Evolutionary conservation across 2,797 vertebrate species (phyloP).

Genomic region (Carapus acus): DNA sequence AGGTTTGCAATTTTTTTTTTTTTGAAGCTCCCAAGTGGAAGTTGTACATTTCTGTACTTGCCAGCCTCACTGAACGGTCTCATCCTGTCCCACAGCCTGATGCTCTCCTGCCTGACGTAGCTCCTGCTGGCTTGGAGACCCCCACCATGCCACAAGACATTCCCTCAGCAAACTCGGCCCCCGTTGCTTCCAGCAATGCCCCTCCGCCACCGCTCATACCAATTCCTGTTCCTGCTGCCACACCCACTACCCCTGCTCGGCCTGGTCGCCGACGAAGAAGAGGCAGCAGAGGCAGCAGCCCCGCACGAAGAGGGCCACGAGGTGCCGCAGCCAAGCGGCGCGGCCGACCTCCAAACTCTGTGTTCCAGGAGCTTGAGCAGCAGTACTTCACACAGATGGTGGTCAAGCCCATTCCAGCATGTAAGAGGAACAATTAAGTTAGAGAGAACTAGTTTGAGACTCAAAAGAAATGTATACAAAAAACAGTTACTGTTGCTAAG

Average conservation of each 20-base stretch:
- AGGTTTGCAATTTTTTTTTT: constrained; percentile 58
- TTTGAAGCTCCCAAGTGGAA: too few species aligned
- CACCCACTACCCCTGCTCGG: constrained; percentile 49
- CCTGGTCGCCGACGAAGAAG: constrained; percentile 65
- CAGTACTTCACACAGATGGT: constrained; percentile 87
- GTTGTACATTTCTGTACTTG: not conserved
- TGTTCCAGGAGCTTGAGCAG: constrained; percentile 90
- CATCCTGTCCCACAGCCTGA: constrained; percentile 39
- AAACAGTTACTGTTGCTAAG: too few species aligned
- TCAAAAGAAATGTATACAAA: not conserved
- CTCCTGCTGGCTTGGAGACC: constrained; percentile 26
- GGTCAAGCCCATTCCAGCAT: constrained; percentile 84
- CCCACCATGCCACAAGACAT: constrained; percentile 24
- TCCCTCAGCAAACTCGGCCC: constrained; percentile 1
- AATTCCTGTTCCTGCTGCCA: constrained; percentile 30
- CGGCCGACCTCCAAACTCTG: constrained; percentile 84
- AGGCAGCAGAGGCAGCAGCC: constrained; percentile 71
- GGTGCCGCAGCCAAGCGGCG: constrained; percentile 78
- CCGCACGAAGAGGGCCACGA: constrained; percentile 61
- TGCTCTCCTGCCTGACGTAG: constrained; percentile 39
- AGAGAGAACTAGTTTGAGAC: not conserved
- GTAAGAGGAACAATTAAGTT: constrained; percentile 62
- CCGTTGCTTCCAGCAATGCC: not conserved
- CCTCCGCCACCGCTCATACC: constrained; percentile 21
- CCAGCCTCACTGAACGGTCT: not conserved